Conservation (phyloP, 1,140 invertebrate genomes). For the Ceratitis capitata region DNA sequence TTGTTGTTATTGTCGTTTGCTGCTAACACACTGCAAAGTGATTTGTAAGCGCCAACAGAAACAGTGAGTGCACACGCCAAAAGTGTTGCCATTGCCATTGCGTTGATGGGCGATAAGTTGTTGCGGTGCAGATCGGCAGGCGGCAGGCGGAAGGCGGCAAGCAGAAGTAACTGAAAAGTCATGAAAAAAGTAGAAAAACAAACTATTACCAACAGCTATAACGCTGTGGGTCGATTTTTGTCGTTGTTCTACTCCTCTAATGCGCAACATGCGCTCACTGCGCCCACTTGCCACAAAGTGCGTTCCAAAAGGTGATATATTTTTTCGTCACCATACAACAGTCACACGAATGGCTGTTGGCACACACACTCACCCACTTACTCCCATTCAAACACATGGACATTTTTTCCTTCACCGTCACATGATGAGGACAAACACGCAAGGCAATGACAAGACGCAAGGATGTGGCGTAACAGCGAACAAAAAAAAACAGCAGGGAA, state of each 20-base stretch:
- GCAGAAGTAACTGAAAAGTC: background rate
- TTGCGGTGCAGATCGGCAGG: background rate
- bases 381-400: background rate
- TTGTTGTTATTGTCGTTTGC: background rate
- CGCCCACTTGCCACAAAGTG: constrained; percentile 23
- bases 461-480: background rate
- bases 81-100: background rate
- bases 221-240: no score
- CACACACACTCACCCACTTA: background rate
- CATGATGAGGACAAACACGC: background rate
- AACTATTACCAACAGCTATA: background rate
- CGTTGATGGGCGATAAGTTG: background rate
- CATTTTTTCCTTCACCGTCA: background rate
- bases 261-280: background rate
- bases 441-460: background rate
- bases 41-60: constrained; percentile 4
- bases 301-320: constrained; percentile 11
- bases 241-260: background rate
- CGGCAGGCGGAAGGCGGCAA: background rate
- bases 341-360: background rate
- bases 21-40: background rate
- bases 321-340: background rate
- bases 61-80: background rate
- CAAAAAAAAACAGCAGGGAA: background rate
- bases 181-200: no score